Evolutionary conservation across 2,888 invertebrate genomes (phyloP).

Genomic region (Leptopilina syphax): DNA sequence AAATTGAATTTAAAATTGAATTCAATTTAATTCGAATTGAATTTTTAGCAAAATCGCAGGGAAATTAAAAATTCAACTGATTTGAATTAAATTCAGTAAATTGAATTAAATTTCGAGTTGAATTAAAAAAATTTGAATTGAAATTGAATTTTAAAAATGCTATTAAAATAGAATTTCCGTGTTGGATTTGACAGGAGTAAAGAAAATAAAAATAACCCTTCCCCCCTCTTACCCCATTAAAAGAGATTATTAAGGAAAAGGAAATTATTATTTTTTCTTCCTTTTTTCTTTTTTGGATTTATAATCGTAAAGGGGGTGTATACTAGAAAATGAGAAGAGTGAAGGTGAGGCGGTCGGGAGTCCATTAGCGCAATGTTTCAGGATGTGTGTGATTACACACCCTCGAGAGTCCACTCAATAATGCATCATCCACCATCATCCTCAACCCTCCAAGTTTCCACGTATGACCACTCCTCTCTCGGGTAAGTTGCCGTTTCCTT

Average conservation of each 20-base stretch:
- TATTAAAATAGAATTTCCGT: too few species aligned
- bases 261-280: background rate
- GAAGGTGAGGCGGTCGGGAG: constrained; percentile 63
- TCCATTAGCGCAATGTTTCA: constrained; percentile 73
- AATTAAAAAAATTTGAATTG: too few species aligned
- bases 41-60: too few species aligned
- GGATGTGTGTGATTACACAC: constrained; percentile 74
- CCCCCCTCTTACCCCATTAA: background rate
- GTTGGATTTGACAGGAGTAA: too few species aligned
- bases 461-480: constrained; percentile 66
- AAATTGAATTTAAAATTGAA: too few species aligned
- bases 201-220: too few species aligned
- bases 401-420: constrained; percentile 74
- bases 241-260: background rate
- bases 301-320: background rate
- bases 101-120: too few species aligned
- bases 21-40: too few species aligned
- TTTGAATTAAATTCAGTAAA: too few species aligned
- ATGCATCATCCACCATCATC: constrained; percentile 73
- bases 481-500: constrained; percentile 53
- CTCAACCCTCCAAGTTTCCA: constrained; percentile 62
- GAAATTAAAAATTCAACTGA: too few species aligned
- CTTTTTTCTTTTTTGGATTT: background rate
- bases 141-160: too few species aligned
- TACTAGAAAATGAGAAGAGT: constrained; percentile 33